A percentile compares a stretch with the other conserved stretches of the same genome.
phyloP scores from a whole-genome alignment of 2,797 vertebrate species.

The Sebastes nivosus region DNA sequence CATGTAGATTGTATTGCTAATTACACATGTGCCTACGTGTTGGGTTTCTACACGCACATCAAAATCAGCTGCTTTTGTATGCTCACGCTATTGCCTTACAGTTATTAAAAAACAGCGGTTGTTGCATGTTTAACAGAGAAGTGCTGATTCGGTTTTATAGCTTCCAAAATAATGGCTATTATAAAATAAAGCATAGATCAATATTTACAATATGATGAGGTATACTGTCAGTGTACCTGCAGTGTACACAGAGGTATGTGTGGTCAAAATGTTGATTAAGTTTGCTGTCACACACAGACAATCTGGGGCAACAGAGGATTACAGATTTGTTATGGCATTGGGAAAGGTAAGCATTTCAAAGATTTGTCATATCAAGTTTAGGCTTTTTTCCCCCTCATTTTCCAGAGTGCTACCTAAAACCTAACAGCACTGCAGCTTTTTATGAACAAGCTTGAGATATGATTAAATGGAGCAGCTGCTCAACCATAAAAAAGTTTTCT shows the following conservation, averaged over 20 bases:
- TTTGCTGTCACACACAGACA: slow-evolving; percentile 46
- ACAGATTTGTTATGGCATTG: slow-evolving; percentile 58
- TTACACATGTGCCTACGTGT: slow-evolving; percentile 54
- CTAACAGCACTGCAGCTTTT: slow-evolving; percentile 45
- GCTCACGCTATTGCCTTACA: background rate
- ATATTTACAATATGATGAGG: background rate
- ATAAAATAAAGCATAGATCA: background rate
- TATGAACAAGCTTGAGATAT: slow-evolving; percentile 65
- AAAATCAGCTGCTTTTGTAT: slow-evolving; percentile 15
- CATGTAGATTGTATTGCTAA: slow-evolving; percentile 64
- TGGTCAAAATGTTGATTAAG: slow-evolving; percentile 58
- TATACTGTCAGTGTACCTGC: slow-evolving; percentile 6
- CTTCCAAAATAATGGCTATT: background rate
- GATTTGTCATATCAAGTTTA: slow-evolving; percentile 67
- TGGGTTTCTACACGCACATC: slow-evolving; percentile 39
- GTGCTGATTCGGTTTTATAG: background rate
- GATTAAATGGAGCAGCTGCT: slow-evolving; percentile 70
- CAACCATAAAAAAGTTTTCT: slow-evolving; percentile 51
- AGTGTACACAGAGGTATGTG: background rate
- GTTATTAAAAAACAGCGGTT: background rate
- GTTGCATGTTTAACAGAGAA: slow-evolving; percentile 17
- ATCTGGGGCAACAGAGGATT: slow-evolving; percentile 71
- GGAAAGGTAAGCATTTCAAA: slow-evolving; percentile 74
- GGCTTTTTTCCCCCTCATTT: slow-evolving; percentile 33
- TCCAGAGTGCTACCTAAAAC: slow-evolving; percentile 60